phyloP scores from a whole-genome alignment of 2,888 invertebrate genomes.

The Noctuana brunneofusca region DNA sequence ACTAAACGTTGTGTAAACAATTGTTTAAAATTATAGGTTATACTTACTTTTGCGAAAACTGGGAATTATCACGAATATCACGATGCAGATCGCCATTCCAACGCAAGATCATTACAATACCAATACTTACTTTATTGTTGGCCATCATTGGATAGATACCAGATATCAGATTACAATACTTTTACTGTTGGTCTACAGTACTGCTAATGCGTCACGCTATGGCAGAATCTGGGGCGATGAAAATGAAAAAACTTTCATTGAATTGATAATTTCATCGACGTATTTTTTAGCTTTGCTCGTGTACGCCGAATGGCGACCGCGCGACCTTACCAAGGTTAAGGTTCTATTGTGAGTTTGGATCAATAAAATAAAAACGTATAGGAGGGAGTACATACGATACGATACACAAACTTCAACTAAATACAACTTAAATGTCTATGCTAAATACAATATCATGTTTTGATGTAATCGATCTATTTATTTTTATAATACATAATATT shows the following conservation, averaged over 20 bases:
- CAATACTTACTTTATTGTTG: too few relatives aligned
- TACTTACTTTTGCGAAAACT: too few relatives aligned
- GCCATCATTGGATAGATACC: background rate
- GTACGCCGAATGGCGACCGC: too few relatives aligned
- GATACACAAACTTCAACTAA: too few relatives aligned
- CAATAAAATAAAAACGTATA: background rate
- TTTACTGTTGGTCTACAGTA: background rate
- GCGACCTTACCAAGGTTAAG: constrained; percentile 2
- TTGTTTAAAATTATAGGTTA: too few relatives aligned
- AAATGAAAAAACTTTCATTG: constrained; percentile 2
- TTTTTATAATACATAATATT: too few relatives aligned
- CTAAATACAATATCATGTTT: background rate
- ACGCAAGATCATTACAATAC: background rate
- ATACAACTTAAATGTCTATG: too few relatives aligned
- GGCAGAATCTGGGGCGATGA: background rate
- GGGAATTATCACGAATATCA: too few relatives aligned
- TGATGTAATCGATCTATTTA: background rate
- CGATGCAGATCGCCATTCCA: too few relatives aligned
- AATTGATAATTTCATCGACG: background rate
- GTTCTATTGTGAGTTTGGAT: background rate
- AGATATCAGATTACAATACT: background rate
- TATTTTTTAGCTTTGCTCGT: too few relatives aligned
- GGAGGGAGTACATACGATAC: background rate
- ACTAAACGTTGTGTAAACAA: too few relatives aligned
- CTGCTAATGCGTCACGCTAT: background rate